A percentile compares a stretch with the other conserved stretches of the same genome.
Evolutionary conservation across 1,140 invertebrate species (phyloP).

Genomic region (Drosophila setifemur): DNA sequence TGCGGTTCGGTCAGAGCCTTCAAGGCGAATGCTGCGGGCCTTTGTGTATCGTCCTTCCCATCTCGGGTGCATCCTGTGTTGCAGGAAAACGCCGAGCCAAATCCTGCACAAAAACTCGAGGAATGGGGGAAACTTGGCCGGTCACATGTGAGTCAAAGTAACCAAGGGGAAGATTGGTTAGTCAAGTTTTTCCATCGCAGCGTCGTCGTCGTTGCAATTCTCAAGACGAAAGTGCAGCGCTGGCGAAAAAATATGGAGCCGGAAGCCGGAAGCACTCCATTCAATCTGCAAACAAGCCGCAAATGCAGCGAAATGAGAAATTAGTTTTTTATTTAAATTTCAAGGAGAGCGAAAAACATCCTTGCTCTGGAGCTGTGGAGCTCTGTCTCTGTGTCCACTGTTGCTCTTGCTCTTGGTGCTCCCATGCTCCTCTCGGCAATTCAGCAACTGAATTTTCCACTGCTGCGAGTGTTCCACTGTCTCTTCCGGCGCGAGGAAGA

Average conservation of each 20-base stretch:
- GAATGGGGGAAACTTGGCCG: slow-evolving; percentile 30
- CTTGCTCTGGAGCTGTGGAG: too few species aligned
- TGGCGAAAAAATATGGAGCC: slow-evolving; percentile 44
- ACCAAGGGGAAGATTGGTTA: slow-evolving; percentile 30
- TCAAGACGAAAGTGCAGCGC: slow-evolving; percentile 68
- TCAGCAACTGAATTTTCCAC: slow-evolving; percentile 46
- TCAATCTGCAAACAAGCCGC: slow-evolving; percentile 72
- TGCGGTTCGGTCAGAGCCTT: slow-evolving; percentile 70
- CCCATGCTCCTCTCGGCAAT: neutral
- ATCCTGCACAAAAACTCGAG: slow-evolving; percentile 8
- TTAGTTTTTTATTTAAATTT: slow-evolving; percentile 77
- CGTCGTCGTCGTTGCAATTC: slow-evolving; percentile 49
- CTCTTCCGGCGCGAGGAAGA: slow-evolving; percentile 78
- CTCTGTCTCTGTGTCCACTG: slow-evolving; percentile 19
- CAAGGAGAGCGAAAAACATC: slow-evolving; percentile 49
- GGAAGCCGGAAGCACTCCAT: slow-evolving; percentile 78
- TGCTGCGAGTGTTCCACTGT: slow-evolving; percentile 67
- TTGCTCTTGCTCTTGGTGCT: neutral
- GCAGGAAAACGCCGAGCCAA: slow-evolving; percentile 2
- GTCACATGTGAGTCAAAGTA: slow-evolving; percentile 59
- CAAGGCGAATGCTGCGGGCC: slow-evolving; percentile 48
- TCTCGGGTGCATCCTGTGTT: slow-evolving; percentile 23
- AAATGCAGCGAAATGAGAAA: slow-evolving; percentile 67
- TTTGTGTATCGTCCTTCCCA: slow-evolving; percentile 39
- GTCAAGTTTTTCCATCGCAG: slow-evolving; percentile 47